Percentiles rank a stretch among this genome's conserved stretches.
phyloP scores from a whole-genome alignment of 2,888 invertebrate species.

The Anagyrus pseudococci region DNA sequence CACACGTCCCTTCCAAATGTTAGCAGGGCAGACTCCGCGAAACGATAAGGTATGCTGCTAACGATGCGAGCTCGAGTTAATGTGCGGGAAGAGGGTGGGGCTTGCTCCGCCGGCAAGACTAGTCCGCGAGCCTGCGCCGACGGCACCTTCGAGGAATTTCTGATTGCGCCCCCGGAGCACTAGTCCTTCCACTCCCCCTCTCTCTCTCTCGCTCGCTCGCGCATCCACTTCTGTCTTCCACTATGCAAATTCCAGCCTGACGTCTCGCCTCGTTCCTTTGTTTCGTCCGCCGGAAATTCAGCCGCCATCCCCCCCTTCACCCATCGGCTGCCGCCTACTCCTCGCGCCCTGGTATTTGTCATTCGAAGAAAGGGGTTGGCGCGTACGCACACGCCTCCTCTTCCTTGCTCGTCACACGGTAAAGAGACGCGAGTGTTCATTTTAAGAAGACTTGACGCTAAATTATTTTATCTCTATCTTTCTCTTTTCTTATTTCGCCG shows the following conservation, averaged over 20 bases:
- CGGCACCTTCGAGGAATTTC: slow-evolving; percentile 55
- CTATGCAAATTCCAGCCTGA: slow-evolving; percentile 33
- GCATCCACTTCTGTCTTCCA: slow-evolving; percentile 27
- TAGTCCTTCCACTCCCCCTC: not conserved
- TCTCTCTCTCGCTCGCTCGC: slow-evolving; percentile 13
- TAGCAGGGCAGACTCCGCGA: slow-evolving; percentile 29
- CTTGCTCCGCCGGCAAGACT: slow-evolving; percentile 5
- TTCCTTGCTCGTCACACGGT: not conserved
- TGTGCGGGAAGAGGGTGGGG: too few relatives aligned
- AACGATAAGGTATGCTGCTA: slow-evolving; percentile 58
- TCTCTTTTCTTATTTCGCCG: too few relatives aligned
- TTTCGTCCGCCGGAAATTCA: slow-evolving; percentile 41
- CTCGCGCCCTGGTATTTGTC: slow-evolving; percentile 25
- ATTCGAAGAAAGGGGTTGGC: not conserved
- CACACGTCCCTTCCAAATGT: too few relatives aligned
- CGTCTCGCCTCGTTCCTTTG: slow-evolving; percentile 35
- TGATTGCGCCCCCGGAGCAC: slow-evolving; percentile 49
- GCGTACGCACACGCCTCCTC: not conserved
- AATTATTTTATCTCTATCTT: too few relatives aligned
- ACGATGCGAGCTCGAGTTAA: slow-evolving; percentile 52
- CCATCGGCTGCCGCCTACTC: too few relatives aligned
- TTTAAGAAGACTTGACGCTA: too few relatives aligned
- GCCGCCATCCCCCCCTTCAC: too few relatives aligned
- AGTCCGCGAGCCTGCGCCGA: not conserved
- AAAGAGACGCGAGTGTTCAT: too few relatives aligned